phyloP scores from a whole-genome alignment of 2,113 vertebrate species.

The Pavo muticus region DNA sequence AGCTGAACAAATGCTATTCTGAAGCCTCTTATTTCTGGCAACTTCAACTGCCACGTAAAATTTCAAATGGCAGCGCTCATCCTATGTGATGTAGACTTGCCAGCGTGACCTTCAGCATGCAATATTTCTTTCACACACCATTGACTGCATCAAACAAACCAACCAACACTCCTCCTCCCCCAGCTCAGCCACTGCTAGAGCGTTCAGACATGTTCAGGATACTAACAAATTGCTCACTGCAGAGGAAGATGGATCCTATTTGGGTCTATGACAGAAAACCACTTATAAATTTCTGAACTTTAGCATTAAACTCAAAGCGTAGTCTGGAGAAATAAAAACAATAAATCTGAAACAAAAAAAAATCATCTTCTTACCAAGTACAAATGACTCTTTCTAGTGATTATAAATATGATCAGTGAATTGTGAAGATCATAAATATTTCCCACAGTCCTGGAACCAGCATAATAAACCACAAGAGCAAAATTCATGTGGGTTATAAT shows the following conservation, averaged over 20 bases:
- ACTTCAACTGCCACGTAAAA: constrained; percentile 15
- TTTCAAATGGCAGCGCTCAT: constrained; percentile 33
- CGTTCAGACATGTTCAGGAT: not conserved
- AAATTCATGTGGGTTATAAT: not conserved
- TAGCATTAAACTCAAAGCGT: not conserved
- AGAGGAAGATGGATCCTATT: not conserved
- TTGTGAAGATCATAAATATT: not conserved
- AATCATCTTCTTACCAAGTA: constrained; percentile 2
- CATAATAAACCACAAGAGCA: not conserved
- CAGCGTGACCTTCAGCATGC: constrained; percentile 37
- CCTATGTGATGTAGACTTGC: not conserved
- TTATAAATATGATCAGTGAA: not conserved
- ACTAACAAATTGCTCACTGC: constrained; percentile 1
- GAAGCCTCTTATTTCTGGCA: constrained; percentile 18
- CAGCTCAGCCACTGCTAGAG: not conserved
- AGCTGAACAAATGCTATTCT: constrained; percentile 6
- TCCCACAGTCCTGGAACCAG: not conserved
- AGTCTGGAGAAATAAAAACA: constrained; percentile 28
- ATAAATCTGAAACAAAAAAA: not conserved
- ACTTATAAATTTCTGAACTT: constrained; percentile 35
- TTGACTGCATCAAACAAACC: constrained; percentile 23
- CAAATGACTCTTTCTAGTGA: not conserved
- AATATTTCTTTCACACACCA: constrained; percentile 50
- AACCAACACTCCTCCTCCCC: not conserved
- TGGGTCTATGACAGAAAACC: constrained; percentile 1